Evolutionary conservation across 2,797 vertebrate genomes (phyloP).

Genomic region (Oreochromis grahami): DNA sequence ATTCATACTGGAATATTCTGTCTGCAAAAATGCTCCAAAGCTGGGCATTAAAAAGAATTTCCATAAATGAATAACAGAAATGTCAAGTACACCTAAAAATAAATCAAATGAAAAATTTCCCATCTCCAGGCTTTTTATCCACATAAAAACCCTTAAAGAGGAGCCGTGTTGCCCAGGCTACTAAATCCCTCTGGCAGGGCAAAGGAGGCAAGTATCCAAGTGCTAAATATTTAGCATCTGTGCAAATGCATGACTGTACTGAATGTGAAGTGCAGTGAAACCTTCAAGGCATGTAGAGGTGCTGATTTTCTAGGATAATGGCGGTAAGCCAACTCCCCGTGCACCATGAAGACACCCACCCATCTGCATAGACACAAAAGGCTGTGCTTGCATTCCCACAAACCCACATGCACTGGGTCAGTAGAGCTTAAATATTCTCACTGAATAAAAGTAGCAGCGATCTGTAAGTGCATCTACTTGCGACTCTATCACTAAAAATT

Average conservation of each 20-base stretch:
- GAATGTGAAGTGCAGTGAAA: neutral
- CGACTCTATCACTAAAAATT: neutral
- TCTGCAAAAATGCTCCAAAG: neutral
- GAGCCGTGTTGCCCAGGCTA: neutral
- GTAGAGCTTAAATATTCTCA: neutral
- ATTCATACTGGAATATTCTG: neutral
- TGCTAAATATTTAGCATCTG: constrained; percentile 29
- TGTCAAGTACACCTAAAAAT: constrained; percentile 4
- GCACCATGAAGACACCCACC: neutral
- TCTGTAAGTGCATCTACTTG: neutral
- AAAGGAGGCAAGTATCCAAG: constrained; percentile 1
- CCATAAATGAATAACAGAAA: neutral
- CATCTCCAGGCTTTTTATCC: neutral
- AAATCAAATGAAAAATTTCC: neutral
- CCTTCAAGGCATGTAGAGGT: constrained; percentile 7
- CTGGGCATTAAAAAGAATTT: neutral
- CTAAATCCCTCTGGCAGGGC: neutral
- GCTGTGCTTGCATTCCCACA: neutral
- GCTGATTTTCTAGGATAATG: constrained; percentile 1
- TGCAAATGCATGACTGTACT: neutral
- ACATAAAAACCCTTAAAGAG: neutral
- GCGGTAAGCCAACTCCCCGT: neutral
- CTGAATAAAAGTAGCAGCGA: neutral
- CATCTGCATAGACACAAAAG: neutral
- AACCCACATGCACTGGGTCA: neutral